phyloP scores from a whole-genome alignment of 1,140 invertebrate species.

The Druon quercuslanigerum region DNA sequence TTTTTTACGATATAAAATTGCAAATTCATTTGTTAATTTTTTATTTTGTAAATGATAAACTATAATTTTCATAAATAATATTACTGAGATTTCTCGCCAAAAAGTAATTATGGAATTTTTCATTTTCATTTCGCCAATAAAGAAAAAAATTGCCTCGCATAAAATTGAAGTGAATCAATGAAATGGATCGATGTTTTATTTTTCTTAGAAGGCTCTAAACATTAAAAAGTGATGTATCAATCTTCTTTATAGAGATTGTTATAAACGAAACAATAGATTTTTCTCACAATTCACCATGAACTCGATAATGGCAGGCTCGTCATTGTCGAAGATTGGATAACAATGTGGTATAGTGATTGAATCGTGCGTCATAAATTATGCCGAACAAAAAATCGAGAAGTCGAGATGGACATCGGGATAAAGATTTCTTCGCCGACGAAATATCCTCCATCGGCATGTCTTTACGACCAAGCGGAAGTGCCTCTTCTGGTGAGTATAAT shows the following conservation, averaged over 20 bases:
- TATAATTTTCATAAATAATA: too few relatives aligned
- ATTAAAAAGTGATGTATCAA: neutral
- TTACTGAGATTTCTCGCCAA: too few relatives aligned
- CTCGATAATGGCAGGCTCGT: neutral
- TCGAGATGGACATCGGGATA: conserved; percentile 68
- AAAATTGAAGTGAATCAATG: neutral
- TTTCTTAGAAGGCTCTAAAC: neutral
- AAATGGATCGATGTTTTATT: neutral
- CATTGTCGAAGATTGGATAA: neutral
- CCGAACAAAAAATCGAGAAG: conserved; percentile 69
- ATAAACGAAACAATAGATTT: neutral
- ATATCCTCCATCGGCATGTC: conserved; percentile 85
- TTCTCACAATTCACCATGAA: neutral
- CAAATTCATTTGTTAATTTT: too few relatives aligned
- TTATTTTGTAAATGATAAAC: too few relatives aligned
- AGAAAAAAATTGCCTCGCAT: neutral
- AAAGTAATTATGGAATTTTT: too few relatives aligned
- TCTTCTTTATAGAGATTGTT: too few relatives aligned
- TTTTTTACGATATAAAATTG: too few relatives aligned
- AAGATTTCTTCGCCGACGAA: conserved; percentile 77
- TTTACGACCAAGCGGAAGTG: conserved; percentile 80
- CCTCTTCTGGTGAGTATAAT: conserved; percentile 79
- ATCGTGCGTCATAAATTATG: conserved; percentile 62
- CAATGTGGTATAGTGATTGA: neutral
- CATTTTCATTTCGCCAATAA: neutral